A percentile compares a stretch with the other conserved stretches of the same genome.
These are phyloP conservation scores for Sterrhoptilus dennistouni DNA, from an alignment of 2,113 vertebrate genomes.

Conservation along the genomic window DNA sequence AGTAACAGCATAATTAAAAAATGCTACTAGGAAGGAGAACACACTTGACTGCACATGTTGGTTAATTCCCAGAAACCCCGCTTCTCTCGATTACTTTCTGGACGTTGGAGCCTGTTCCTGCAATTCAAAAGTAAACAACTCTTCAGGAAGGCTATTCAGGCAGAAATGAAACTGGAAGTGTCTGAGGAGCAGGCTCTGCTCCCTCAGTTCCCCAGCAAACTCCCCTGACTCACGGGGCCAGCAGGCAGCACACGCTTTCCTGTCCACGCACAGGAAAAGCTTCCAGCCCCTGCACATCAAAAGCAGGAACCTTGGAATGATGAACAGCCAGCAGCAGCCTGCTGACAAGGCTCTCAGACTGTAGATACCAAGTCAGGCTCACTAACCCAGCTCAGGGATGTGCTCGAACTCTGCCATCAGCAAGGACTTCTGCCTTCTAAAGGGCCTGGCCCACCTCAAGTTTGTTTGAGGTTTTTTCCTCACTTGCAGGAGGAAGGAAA, in stretches of 20 bases:
- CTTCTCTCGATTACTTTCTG: background rate
- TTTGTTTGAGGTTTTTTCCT: background rate
- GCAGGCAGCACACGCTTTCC: background rate
- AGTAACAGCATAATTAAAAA: background rate
- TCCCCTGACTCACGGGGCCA: background rate
- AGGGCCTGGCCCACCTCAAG: background rate
- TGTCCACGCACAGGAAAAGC: background rate
- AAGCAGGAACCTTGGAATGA: background rate
- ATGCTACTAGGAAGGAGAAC: background rate
- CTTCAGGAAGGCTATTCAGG: background rate
- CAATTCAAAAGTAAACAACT: constrained; percentile 45
- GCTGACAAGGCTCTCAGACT: background rate
- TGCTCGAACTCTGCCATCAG: background rate
- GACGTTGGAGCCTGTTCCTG: background rate
- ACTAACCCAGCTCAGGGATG: background rate
- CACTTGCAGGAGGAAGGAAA: background rate
- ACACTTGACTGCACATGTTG: background rate
- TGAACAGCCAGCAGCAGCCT: background rate
- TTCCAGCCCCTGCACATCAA: background rate
- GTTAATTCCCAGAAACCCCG: background rate
- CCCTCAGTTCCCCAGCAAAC: background rate
- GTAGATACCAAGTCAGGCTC: background rate
- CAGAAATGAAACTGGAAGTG: background rate
- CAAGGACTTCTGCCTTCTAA: background rate
- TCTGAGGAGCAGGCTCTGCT: background rate